Evolutionary conservation across 2,113 vertebrate species (phyloP).

Genomic region (Osmerus mordax): DNA sequence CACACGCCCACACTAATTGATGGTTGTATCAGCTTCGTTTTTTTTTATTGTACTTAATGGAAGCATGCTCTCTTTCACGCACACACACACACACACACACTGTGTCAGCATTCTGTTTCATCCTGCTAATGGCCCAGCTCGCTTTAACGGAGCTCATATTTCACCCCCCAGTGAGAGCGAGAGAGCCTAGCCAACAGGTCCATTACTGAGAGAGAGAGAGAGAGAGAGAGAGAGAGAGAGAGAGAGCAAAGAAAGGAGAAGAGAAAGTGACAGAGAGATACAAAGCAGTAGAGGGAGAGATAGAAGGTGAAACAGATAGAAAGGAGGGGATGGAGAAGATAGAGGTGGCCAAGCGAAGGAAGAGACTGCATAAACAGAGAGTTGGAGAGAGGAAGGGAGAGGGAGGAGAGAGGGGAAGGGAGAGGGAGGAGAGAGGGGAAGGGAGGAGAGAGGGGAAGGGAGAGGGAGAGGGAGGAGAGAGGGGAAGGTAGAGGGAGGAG

Average conservation of each 20-base stretch:
- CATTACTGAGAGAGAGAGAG: slow-evolving; percentile 52
- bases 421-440: slow-evolving; percentile 29
- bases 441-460: slow-evolving; percentile 14
- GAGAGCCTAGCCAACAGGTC: slow-evolving; percentile 62
- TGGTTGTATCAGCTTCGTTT: background rate
- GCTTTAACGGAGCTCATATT: slow-evolving; percentile 61
- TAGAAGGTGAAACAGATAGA: slow-evolving; percentile 7
- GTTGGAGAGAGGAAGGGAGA: background rate
- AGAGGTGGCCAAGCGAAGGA: background rate
- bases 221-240: slow-evolving; percentile 1
- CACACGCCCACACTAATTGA: slow-evolving; percentile 24
- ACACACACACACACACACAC: slow-evolving; percentile 2
- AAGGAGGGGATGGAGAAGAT: background rate
- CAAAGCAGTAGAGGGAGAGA: slow-evolving; percentile 9
- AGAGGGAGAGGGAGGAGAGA: slow-evolving; percentile 20
- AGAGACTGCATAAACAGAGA: background rate
- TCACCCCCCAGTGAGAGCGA: slow-evolving; percentile 42
- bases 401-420: slow-evolving; percentile 18
- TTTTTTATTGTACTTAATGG: slow-evolving; percentile 5
- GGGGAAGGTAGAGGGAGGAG: no score
- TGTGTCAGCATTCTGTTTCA: slow-evolving; percentile 36
- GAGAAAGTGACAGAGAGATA: slow-evolving; percentile 11
- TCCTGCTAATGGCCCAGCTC: slow-evolving; percentile 61
- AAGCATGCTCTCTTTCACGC: background rate
- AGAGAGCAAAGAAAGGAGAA: background rate